Conservation (phyloP, 2,888 invertebrate species). For the Platycnemis pennipes region DNA sequence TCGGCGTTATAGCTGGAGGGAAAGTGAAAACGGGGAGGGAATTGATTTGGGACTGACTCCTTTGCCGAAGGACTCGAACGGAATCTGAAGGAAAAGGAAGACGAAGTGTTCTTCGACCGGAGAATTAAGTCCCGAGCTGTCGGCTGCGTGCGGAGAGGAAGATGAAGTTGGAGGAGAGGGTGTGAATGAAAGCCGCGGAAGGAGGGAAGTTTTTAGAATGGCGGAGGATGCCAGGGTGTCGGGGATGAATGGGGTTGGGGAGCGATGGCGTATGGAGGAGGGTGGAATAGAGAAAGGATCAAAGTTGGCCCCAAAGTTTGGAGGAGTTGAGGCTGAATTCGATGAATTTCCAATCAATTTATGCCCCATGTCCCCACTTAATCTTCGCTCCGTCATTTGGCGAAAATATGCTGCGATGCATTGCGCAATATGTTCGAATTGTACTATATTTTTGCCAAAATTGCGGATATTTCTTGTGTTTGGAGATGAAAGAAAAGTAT, state of each 20-base stretch:
- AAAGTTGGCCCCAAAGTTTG: neutral
- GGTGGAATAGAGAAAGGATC: neutral
- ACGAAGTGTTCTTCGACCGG: neutral
- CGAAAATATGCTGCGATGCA: no score
- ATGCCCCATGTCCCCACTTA: neutral
- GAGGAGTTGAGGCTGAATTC: neutral
- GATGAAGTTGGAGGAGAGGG: neutral
- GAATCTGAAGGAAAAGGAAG: neutral
- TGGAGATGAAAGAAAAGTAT: no score
- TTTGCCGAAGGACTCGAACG: neutral
- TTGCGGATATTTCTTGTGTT: no score
- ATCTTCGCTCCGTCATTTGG: neutral
- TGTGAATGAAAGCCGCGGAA: neutral
- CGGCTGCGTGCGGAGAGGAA: neutral
- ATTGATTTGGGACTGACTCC: neutral
- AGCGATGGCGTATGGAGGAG: neutral
- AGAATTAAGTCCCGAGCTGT: neutral
- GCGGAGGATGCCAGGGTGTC: no score
- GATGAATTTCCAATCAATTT: constrained; percentile 12
- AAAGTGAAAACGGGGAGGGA: neutral
- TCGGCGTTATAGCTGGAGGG: neutral
- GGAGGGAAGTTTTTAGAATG: neutral
- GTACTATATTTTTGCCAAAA: no score
- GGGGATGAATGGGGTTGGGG: neutral
- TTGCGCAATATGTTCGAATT: no score